Evolutionary conservation across 2,113 vertebrate genomes (phyloP).

Genomic region (Chaenocephalus aceratus): DNA sequence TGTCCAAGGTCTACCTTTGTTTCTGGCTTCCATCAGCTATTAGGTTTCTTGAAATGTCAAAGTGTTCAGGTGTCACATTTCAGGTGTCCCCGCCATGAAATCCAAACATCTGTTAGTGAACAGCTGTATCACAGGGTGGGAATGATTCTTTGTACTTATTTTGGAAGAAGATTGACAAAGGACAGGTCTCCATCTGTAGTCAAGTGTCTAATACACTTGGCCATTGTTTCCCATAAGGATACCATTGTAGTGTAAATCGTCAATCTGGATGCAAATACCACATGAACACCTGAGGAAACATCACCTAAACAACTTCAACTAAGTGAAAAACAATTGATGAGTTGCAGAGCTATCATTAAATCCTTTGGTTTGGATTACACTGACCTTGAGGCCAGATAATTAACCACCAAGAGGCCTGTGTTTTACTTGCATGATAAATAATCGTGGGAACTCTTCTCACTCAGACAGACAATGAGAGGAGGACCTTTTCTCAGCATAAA

Average conservation of each 20-base stretch:
- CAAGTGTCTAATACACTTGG: neutral
- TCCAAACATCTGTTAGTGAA: conserved; percentile 51
- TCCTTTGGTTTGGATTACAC: conserved; percentile 25
- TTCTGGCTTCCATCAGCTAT: conserved; percentile 42
- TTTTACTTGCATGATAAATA: conserved; percentile 64
- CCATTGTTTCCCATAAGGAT: neutral
- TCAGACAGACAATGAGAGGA: conserved; percentile 84
- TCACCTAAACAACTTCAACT: conserved; percentile 5
- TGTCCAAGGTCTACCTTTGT: neutral
- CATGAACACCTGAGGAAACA: conserved; percentile 1
- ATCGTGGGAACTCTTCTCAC: conserved; percentile 36
- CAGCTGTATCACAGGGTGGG: conserved; percentile 4
- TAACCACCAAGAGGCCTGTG: conserved; percentile 31
- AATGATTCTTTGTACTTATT: conserved; percentile 14
- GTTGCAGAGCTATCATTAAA: conserved; percentile 22
- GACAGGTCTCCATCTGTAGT: neutral
- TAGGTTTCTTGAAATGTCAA: conserved; percentile 55
- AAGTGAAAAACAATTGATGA: conserved; percentile 20
- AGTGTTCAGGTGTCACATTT: conserved; percentile 65
- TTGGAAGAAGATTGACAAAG: neutral
- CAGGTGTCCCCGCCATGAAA: conserved; percentile 16
- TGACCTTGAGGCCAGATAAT: conserved; percentile 57
- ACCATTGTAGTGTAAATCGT: neutral
- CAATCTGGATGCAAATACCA: neutral
- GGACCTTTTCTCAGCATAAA: conserved; percentile 87